Percentiles rank a stretch among this genome's conserved stretches.
Conservation (phyloP, 2,113 vertebrate species). For the Ptyas mucosa region DNA sequence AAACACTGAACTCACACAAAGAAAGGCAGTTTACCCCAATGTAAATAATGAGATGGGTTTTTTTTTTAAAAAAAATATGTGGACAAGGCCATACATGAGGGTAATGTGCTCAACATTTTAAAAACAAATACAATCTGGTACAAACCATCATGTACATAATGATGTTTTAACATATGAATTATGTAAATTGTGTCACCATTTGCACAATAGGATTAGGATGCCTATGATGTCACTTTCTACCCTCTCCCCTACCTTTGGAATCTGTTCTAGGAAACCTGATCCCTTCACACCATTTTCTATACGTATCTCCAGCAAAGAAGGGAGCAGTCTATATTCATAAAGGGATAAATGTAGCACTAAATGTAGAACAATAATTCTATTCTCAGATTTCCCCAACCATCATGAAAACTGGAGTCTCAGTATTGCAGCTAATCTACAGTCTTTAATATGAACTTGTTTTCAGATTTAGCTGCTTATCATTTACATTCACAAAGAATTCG, state of each 20-base stretch:
- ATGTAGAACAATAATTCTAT: not conserved
- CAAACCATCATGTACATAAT: not conserved
- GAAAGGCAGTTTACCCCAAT: not conserved
- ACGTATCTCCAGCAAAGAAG: not conserved
- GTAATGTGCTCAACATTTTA: not conserved
- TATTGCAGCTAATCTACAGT: not conserved
- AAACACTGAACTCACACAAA: not conserved
- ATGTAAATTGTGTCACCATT: not conserved
- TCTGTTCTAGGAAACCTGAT: not conserved
- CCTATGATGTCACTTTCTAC: not conserved
- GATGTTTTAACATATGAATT: not conserved
- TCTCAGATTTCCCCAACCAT: not conserved
- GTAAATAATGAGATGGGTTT: not conserved
- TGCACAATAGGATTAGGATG: not conserved
- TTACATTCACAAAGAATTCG: not conserved
- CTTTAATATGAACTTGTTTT: not conserved
- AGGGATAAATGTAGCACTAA: not conserved
- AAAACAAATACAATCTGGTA: not conserved
- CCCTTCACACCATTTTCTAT: accelerated
- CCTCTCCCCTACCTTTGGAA: not conserved
- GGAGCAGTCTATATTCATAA: not conserved
- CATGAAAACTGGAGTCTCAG: not conserved
- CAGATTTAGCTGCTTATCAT: not conserved
- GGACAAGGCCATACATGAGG: not conserved
- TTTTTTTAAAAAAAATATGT: not conserved